These are phyloP conservation scores for Pseudomyrmex cubaensis DNA, from an alignment of 1,140 invertebrate species.

Conservation along the genomic window DNA sequence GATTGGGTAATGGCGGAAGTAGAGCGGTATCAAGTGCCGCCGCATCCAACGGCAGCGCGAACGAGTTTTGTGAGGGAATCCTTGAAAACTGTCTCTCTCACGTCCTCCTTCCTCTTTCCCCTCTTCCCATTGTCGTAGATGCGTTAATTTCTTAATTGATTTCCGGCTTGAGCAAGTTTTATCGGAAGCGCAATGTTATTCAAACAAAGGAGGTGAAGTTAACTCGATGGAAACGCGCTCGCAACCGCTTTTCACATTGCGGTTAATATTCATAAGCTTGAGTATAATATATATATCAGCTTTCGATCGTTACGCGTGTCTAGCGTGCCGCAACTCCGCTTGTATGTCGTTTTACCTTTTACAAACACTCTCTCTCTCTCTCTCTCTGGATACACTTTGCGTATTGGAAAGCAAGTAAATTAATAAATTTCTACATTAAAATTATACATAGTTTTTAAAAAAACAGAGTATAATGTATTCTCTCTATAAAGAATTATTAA, in stretches of 20 bases:
- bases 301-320: slow-evolving; percentile 16
- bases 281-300: slow-evolving; percentile 1
- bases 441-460: no score
- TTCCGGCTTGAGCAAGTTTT: slow-evolving; percentile 42
- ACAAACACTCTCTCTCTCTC: background rate
- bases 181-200: background rate
- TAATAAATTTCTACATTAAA: no score
- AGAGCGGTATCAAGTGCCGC: slow-evolving; percentile 31
- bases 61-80: slow-evolving; percentile 48
- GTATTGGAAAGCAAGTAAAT: no score
- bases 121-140: background rate
- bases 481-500: no score
- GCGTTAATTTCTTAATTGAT: slow-evolving; percentile 61
- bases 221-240: slow-evolving; percentile 15
- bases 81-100: background rate
- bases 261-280: slow-evolving; percentile 51
- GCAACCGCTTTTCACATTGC: background rate
- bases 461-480: no score
- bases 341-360: background rate
- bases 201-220: slow-evolving; percentile 8
- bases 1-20: slow-evolving; percentile 45
- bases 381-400: background rate
- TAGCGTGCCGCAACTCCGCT: background rate
- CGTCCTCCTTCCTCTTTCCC: background rate
- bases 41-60: slow-evolving; percentile 29